A percentile compares a stretch with the other conserved stretches of the same genome.
Conservation (phyloP, 1,140 invertebrate species). For the Pachypsylla venusta region DNA sequence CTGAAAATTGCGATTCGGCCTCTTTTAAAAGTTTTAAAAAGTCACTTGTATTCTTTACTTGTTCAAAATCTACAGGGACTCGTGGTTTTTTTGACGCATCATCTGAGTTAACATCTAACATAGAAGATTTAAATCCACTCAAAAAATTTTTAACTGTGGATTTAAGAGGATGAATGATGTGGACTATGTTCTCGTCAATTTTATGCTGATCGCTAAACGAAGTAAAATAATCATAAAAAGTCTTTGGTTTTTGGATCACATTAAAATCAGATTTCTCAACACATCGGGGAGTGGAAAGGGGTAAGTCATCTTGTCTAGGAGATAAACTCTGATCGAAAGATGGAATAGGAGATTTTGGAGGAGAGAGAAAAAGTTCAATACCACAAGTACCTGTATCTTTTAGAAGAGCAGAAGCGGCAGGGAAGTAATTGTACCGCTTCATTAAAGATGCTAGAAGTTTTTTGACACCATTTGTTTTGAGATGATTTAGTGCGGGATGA, state of each 20-base stretch:
- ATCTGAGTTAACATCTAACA: no score
- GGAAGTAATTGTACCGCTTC: slow-evolving; percentile 8
- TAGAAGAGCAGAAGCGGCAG: slow-evolving; percentile 1
- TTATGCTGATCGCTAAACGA: background rate
- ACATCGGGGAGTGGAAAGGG: background rate
- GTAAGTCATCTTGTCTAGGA: background rate
- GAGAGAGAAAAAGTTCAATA: background rate
- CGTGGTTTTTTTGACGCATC: no score
- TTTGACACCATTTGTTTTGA: background rate
- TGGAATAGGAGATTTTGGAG: background rate
- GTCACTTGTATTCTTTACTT: background rate
- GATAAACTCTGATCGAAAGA: background rate
- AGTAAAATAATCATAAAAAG: background rate
- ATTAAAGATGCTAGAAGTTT: background rate
- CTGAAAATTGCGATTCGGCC: background rate
- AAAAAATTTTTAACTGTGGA: background rate
- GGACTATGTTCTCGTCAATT: background rate
- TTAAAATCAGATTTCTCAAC: background rate
- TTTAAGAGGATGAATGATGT: background rate
- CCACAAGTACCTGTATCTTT: background rate
- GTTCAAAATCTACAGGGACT: no score
- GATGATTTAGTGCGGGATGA: background rate
- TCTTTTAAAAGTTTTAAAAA: background rate
- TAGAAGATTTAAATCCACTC: no score
- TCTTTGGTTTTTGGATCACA: background rate